phyloP scores from a whole-genome alignment of 2,797 vertebrate genomes.

The Iguana delicatissima region DNA sequence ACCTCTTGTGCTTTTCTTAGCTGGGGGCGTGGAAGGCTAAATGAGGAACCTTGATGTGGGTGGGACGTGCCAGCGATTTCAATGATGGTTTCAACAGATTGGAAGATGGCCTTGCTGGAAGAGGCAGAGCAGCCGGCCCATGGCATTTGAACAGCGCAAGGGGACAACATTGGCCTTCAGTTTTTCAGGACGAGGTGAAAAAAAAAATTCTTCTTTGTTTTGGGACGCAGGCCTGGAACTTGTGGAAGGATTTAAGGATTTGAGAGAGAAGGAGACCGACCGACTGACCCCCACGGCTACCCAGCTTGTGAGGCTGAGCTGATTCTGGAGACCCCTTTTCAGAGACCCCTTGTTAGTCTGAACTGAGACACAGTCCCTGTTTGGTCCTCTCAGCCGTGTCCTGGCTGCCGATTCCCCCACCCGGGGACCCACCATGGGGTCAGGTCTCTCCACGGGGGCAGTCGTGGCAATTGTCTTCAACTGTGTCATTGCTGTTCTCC shows the following conservation, averaged over 20 bases:
- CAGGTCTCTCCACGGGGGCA: constrained; percentile 81
- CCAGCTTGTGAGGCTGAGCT: too few relatives aligned
- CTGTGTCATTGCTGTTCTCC: constrained; percentile 78
- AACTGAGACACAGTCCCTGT: not conserved
- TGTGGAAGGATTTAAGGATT: not conserved
- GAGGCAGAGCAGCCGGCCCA: not conserved
- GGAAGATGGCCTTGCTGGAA: not conserved
- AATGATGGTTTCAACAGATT: not conserved
- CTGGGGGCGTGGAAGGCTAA: not conserved
- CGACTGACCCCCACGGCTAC: not conserved
- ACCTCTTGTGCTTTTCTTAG: not conserved
- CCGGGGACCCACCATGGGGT: constrained; percentile 75
- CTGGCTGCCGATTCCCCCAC: not conserved
- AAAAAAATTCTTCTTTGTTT: not conserved
- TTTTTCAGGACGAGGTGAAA: not conserved
- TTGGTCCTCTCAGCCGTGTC: not conserved
- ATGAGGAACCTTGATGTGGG: not conserved
- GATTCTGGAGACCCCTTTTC: too few relatives aligned
- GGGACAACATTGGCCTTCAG: rapidly evolving
- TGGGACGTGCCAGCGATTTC: rapidly evolving
- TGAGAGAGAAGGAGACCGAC: not conserved
- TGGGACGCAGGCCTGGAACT: not conserved
- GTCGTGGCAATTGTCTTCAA: constrained; percentile 84
- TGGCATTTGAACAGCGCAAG: not conserved
- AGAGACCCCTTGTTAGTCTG: too few relatives aligned